Conservation (phyloP, 2,797 vertebrate species). For the Lateolabrax maculatus region DNA sequence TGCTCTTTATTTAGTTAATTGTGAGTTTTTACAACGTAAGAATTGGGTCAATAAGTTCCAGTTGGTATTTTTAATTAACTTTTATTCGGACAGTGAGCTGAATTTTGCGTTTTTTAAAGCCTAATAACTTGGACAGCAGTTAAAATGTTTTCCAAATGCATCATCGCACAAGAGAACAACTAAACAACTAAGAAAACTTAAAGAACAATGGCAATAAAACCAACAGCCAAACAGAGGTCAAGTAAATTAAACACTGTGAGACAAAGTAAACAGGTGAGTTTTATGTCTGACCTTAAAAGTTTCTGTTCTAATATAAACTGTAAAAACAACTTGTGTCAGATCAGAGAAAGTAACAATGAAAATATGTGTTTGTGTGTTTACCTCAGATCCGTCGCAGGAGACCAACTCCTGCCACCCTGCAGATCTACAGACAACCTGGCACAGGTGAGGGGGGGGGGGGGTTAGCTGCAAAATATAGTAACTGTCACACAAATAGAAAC, state of each 20-base stretch:
- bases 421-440: constrained; percentile 81
- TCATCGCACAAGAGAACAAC: background rate
- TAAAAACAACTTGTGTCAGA: background rate
- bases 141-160: background rate
- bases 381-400: constrained; percentile 78
- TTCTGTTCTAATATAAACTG: background rate
- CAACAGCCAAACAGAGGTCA: background rate
- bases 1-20: background rate
- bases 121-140: background rate
- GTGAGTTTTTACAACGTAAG: background rate
- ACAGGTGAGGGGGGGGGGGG: constrained; percentile 50
- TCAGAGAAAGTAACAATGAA: background rate
- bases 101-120: constrained; percentile 2
- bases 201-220: background rate
- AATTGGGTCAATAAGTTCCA: background rate
- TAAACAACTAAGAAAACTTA: background rate
- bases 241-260: background rate
- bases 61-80: background rate
- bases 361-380: constrained; percentile 33
- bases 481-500: no score
- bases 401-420: constrained; percentile 81
- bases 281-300: background rate
- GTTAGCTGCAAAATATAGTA: no score
- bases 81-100: background rate
- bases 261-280: background rate